Base-by-base conservation (phyloP, 2,888 invertebrate genomes). In the Eupeodes latifasciatus region DNA sequence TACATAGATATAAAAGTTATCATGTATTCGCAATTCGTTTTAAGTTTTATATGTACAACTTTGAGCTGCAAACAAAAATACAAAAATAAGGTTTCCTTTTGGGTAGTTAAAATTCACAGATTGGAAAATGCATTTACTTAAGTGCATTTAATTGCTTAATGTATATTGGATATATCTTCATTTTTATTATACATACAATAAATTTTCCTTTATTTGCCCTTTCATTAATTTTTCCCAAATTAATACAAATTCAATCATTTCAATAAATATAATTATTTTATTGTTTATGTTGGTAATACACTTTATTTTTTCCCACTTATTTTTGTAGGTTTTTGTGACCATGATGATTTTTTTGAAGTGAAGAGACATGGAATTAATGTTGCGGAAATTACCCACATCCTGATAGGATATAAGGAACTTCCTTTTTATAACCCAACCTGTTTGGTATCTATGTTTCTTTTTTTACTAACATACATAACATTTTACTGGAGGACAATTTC, bases 351-450 rank as follows among this genome's bases (percentile, higher is more conserved):
- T 76, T 76, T 80, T 75, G 75, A 51, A 51, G 40, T 75, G 62
- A 44, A 55, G 69, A 12, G 69, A 64, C 27, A 75, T 27, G 27
- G 71, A 85, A 53, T 85, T 85, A 80, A 84, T 79, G 75, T 76
- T 57, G 49, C 84, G 84, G 84, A 85, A 85, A 85, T 85, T 85
- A 57, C 64, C 75, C 69, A 71, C 74, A 78, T 74, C 67, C 74
- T 5, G 40, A 40, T 34, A 11, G n/a, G 34, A 61, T 40, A n/a
- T 36, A 11, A 34, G 49, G 14, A 40, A 11, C 40, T 40, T 69
- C 40, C 69, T 53, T 55, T 34, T 59, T 59, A 34, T 14, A 14
- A n/a, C 14, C 14, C 51, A 51, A 12, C 11, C 4, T 12, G 4
- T 10, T 51, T 51, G 51, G 51, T 51, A 12, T 5, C 27, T 14